A percentile compares a stretch with the other conserved stretches of the same genome.
Evolutionary conservation across 2,888 invertebrate species (phyloP).

Genomic region (Octonoba sinensis): DNA sequence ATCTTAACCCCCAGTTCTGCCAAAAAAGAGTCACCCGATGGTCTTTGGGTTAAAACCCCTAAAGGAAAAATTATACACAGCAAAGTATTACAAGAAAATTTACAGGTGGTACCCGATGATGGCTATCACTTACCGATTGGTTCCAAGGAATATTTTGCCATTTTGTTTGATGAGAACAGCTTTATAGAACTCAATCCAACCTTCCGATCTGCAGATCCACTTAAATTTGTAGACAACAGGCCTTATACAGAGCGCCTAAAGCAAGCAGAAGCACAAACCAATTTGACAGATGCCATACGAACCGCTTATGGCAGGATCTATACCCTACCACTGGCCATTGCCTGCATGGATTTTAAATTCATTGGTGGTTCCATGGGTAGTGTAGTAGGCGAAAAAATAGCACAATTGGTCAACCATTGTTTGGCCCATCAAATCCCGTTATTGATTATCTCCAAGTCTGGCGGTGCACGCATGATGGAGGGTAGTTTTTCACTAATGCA

Average conservation of each 20-base stretch:
- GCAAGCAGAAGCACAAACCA: not conserved
- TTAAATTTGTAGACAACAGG: not conserved
- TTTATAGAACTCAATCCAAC: not conserved
- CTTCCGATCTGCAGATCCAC: not conserved
- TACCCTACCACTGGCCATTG: not conserved
- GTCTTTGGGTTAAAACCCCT: too few relatives aligned
- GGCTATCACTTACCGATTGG: not conserved
- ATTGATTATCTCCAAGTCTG: not conserved
- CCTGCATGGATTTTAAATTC: not conserved
- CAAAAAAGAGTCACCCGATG: too few relatives aligned
- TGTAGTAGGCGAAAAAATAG: not conserved
- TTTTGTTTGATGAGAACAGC: not conserved
- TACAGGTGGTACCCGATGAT: too few relatives aligned
- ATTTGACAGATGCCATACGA: not conserved
- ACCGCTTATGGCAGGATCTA: not conserved
- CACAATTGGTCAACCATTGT: not conserved
- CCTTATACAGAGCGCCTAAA: not conserved
- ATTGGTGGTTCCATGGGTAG: not conserved
- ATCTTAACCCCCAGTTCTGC: too few relatives aligned
- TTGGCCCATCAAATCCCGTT: not conserved
- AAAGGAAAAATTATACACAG: too few relatives aligned
- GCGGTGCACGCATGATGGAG: not conserved
- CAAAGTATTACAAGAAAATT: too few relatives aligned
- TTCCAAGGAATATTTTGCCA: not conserved
- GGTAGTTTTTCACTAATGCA: not conserved